Base-by-base conservation (phyloP, 2,113 vertebrate species). In the Polypterus bichir region DNA sequence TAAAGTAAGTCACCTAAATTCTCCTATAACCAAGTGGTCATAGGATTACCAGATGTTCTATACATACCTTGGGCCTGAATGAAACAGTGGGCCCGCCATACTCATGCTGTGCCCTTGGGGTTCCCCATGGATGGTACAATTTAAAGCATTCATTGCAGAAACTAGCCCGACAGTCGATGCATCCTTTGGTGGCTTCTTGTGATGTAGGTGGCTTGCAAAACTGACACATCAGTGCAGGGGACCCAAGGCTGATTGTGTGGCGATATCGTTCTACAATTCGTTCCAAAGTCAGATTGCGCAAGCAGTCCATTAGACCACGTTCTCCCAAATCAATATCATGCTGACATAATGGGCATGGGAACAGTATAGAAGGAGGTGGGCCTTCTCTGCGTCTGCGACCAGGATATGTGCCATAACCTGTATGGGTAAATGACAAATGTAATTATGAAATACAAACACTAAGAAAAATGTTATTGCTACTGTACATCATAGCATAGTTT, bases 61-160 rank as follows among this genome's bases (percentile, higher is more conserved):
- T 27, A 27, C 73, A 79, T 68, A 97, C 94, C 91, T 97, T 97
- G 69, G 94, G 93, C 58, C 93, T 88, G 77, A 97, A 97, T 75
- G 81, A 91, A 75, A 92, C 90, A 54, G 93, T 95, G 60, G 95
- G 94, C 2, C 89, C 81, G 0, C 94, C 92, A 80, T 94, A 92
- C 67, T 97, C 93, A 0, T 97, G 95, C 73, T 96, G 91, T 57
- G 95, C 93, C 60, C 93, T 91, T 53, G 93, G 92, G 1, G 94
- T 98, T 58, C 94, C 94, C 95, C 95, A 98, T 0, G 95, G 94
- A 70, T 98, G 95, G 75, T 93, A 96, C 60, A 98, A 91, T 70
- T 98, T 98, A 79, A 97, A 98, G 77, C 95, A 97, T 67, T 95
- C 93, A 0, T 98, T 98, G 81, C 95, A 98, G 80, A 97, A 98